Percentiles rank a stretch among this genome's conserved stretches.
Evolutionary conservation across 2,888 invertebrate species (phyloP).

Genomic region (Atethmia centrago): DNA sequence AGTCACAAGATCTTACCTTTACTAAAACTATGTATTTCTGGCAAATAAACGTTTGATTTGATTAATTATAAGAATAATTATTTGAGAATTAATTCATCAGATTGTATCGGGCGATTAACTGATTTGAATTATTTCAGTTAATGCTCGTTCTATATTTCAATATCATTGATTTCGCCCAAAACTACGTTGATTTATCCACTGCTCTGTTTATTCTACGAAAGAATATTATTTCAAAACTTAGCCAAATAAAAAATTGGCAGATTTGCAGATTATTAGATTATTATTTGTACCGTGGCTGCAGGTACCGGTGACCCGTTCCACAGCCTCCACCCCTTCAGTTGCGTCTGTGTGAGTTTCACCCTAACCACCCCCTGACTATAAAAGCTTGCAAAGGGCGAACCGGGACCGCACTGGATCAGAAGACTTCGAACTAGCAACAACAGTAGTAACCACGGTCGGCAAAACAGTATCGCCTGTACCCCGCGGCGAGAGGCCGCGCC

Average conservation of each 20-base stretch:
- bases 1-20: too few relatives aligned
- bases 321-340: background rate
- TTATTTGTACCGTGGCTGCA: background rate
- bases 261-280: background rate
- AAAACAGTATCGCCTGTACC: conserved; percentile 49
- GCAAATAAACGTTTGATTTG: too few relatives aligned
- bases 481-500: conserved; percentile 35
- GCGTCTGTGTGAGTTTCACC: conserved; percentile 24
- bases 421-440: conserved; percentile 12
- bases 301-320: conserved; percentile 9
- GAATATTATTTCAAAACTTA: background rate
- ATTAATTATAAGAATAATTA: too few relatives aligned
- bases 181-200: too few relatives aligned
- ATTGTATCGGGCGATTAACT: background rate
- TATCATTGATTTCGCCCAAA: background rate
- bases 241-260: background rate
- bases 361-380: conserved; percentile 34
- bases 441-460: conserved; percentile 39
- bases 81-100: background rate
- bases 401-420: conserved; percentile 1
- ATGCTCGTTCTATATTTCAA: background rate
- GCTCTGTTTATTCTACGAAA: background rate
- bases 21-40: too few relatives aligned
- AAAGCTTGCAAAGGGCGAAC: background rate
- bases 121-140: too few relatives aligned